phyloP scores from a whole-genome alignment of 2,888 invertebrate genomes.

The Unio pictorum region DNA sequence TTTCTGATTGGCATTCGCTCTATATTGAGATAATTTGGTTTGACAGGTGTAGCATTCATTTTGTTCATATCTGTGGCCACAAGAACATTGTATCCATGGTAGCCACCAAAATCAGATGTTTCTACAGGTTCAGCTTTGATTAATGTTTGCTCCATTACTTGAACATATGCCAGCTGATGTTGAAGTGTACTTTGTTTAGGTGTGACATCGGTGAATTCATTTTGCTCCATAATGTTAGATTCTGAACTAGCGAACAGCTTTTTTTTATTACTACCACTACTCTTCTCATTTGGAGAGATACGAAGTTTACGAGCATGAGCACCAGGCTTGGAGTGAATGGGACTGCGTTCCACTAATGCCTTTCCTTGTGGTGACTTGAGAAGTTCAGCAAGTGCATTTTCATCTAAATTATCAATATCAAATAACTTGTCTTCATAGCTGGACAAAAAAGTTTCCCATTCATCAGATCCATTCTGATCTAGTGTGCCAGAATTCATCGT shows the following conservation, averaged over 20 bases:
- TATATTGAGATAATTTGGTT: slow-evolving; percentile 23
- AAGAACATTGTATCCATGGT: slow-evolving; percentile 1
- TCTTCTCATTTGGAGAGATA: slow-evolving; percentile 23
- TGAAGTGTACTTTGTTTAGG: no score
- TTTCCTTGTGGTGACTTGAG: slow-evolving; percentile 46
- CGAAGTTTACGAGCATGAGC: slow-evolving; percentile 11
- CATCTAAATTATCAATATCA: slow-evolving; percentile 36
- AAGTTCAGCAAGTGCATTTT: slow-evolving; percentile 41
- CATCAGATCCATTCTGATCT: slow-evolving; percentile 36
- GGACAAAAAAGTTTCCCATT: slow-evolving; percentile 55
- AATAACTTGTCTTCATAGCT: slow-evolving; percentile 56
- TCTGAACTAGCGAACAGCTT: no score
- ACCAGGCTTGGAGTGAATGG: no score
- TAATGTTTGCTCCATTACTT: background rate
- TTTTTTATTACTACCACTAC: slow-evolving; percentile 1
- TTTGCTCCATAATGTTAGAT: no score
- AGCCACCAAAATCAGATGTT: slow-evolving; percentile 1
- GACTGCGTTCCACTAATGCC: slow-evolving; percentile 23
- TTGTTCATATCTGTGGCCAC: slow-evolving; percentile 35
- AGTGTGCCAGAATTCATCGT: no score
- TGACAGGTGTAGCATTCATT: slow-evolving; percentile 42
- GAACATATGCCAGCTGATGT: slow-evolving; percentile 3
- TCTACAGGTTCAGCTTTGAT: slow-evolving; percentile 3
- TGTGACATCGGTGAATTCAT: no score
- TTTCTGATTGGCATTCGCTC: slow-evolving; percentile 32